phyloP scores from a whole-genome alignment of 2,113 vertebrate genomes.

The Lepus europaeus region DNA sequence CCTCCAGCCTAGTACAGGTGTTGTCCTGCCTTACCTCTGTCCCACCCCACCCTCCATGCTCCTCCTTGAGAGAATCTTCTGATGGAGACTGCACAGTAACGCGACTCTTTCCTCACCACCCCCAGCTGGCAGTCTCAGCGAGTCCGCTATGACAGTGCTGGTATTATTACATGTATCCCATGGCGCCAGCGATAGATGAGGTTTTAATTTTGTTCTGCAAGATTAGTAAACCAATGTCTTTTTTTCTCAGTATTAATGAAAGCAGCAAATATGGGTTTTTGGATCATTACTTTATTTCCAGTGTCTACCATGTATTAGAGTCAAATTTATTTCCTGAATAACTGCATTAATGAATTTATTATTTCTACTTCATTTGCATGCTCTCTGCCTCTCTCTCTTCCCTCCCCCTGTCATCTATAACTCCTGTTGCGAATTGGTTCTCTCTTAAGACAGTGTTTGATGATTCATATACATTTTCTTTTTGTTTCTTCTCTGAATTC shows the following conservation, averaged over 20 bases:
- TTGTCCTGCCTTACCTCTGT: background rate
- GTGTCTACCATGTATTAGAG: background rate
- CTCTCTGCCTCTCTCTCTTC: background rate
- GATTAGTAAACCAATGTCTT: background rate
- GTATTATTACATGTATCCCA: background rate
- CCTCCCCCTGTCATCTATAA: background rate
- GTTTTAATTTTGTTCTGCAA: background rate
- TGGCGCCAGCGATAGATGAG: background rate
- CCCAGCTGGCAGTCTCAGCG: no score
- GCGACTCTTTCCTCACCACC: no score
- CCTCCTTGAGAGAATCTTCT: background rate
- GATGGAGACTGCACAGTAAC: background rate
- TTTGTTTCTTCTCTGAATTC: constrained; percentile 12
- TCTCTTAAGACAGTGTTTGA: background rate
- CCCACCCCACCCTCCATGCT: background rate
- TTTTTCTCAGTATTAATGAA: background rate
- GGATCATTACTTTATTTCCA: background rate
- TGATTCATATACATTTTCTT: background rate
- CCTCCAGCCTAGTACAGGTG: background rate
- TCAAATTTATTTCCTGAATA: background rate
- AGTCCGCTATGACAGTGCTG: background rate
- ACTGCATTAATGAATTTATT: background rate
- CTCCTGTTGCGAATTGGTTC: background rate
- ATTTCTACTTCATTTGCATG: background rate
- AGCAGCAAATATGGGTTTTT: background rate